These are phyloP conservation scores for Peromyscus maniculatus DNA, from an alignment of 2,113 vertebrate species.

Conservation along the genomic window DNA sequence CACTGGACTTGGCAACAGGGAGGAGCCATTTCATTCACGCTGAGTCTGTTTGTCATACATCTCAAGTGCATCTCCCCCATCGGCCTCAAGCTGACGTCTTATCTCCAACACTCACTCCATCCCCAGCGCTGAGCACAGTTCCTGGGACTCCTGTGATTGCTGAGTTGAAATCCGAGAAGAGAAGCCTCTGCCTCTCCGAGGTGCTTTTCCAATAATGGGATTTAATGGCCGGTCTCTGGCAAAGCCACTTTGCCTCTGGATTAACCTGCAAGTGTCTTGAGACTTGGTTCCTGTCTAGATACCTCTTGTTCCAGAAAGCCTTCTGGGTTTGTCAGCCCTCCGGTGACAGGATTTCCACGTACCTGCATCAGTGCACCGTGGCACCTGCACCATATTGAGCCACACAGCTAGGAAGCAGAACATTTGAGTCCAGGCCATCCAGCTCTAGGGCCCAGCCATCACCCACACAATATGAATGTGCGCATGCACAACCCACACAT, in stretches of 20 bases:
- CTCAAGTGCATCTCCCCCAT: background rate
- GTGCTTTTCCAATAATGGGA: background rate
- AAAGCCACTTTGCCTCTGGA: background rate
- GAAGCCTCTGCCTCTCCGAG: constrained; percentile 19
- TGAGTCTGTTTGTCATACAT: background rate
- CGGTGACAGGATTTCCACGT: background rate
- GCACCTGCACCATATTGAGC: background rate
- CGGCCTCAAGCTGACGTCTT: background rate
- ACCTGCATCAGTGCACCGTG: background rate
- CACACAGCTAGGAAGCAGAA: background rate
- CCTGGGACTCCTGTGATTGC: background rate
- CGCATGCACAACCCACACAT: background rate
- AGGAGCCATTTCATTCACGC: background rate
- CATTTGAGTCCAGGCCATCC: background rate
- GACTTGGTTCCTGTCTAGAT: background rate
- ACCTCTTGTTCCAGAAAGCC: constrained; percentile 33
- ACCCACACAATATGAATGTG: fast-evolving
- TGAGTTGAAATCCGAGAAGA: constrained; percentile 24
- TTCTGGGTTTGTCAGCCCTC: background rate
- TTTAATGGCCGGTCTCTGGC: constrained; percentile 8
- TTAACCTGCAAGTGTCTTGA: background rate
- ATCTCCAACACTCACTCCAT: background rate
- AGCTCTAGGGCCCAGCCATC: background rate
- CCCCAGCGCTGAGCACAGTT: fast-evolving
- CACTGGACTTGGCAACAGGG: background rate